Percentiles rank a stretch among this genome's conserved stretches.
These are phyloP conservation scores for Papilio demoleus DNA, from an alignment of 2,888 invertebrate species.

Conservation along the genomic window DNA sequence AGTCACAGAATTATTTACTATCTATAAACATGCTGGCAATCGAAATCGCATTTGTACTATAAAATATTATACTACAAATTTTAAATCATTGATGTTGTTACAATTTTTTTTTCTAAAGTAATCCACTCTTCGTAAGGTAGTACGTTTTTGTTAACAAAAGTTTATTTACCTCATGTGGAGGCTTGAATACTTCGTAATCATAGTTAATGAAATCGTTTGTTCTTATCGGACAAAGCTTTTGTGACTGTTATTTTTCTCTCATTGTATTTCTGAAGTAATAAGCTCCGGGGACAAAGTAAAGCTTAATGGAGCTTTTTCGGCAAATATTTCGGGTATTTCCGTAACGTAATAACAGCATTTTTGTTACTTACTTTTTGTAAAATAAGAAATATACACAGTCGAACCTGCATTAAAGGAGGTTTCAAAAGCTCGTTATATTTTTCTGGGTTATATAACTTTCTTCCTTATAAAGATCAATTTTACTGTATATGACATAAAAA, in stretches of 20 bases:
- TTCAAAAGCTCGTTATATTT: background rate
- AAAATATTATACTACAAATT: background rate
- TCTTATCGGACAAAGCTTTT: slow-evolving; percentile 36
- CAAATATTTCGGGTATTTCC: background rate
- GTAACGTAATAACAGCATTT: background rate
- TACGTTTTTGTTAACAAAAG: slow-evolving; percentile 15
- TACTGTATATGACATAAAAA: no score
- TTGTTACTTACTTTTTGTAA: background rate
- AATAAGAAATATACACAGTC: no score
- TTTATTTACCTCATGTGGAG: slow-evolving; percentile 32
- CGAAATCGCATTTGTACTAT: background rate
- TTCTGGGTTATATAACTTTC: no score
- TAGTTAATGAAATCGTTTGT: slow-evolving; percentile 32
- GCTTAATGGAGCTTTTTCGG: slow-evolving; percentile 19
- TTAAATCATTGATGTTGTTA: background rate
- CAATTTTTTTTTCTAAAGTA: background rate
- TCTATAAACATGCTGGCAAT: background rate
- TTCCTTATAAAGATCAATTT: no score
- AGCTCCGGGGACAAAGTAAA: slow-evolving; percentile 5
- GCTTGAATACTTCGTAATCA: slow-evolving; percentile 14
- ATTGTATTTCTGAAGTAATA: slow-evolving; percentile 19
- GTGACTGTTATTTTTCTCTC: slow-evolving; percentile 28
- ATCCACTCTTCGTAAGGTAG: background rate
- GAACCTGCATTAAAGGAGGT: no score
- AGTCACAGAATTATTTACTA: no score